Conservation (phyloP, 2,113 vertebrate species). For the Phocoena sinus region DNA sequence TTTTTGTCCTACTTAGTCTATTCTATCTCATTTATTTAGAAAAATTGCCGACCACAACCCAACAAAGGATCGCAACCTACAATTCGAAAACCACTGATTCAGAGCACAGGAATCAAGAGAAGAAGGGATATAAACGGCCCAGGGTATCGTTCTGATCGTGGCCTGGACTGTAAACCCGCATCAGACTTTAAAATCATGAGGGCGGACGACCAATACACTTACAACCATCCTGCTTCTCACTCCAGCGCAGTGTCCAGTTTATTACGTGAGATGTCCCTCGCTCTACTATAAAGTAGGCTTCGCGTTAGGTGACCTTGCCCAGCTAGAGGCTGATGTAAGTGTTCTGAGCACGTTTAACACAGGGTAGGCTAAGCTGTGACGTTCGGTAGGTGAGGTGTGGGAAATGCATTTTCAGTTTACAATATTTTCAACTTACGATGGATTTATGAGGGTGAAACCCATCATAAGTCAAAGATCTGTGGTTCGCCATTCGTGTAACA, state of each 20-base stretch:
- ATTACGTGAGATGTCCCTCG: too few relatives aligned
- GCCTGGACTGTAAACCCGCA: not conserved
- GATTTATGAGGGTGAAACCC: not conserved
- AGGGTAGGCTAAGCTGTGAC: not conserved
- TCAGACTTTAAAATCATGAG: not conserved
- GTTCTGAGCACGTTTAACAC: not conserved
- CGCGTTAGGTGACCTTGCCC: not conserved
- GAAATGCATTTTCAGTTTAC: not conserved
- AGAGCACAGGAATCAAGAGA: not conserved
- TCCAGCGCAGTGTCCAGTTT: not conserved
- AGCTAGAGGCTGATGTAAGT: not conserved
- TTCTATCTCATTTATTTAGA: not conserved
- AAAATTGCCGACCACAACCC: not conserved
- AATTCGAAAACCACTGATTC: not conserved
- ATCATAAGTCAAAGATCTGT: not conserved
- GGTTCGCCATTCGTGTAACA: not conserved
- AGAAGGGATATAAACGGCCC: not conserved
- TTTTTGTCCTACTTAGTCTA: not conserved
- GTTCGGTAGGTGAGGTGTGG: not conserved
- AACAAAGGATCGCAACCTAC: not conserved
- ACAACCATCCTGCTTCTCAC: not conserved
- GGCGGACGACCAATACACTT: not conserved
- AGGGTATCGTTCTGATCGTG: not conserved
- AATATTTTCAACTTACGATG: not conserved
- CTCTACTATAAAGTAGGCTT: not conserved